A percentile compares a stretch with the other conserved stretches of the same genome.
Conservation (phyloP, 2,797 vertebrate genomes). For the Anguilla obscura region DNA sequence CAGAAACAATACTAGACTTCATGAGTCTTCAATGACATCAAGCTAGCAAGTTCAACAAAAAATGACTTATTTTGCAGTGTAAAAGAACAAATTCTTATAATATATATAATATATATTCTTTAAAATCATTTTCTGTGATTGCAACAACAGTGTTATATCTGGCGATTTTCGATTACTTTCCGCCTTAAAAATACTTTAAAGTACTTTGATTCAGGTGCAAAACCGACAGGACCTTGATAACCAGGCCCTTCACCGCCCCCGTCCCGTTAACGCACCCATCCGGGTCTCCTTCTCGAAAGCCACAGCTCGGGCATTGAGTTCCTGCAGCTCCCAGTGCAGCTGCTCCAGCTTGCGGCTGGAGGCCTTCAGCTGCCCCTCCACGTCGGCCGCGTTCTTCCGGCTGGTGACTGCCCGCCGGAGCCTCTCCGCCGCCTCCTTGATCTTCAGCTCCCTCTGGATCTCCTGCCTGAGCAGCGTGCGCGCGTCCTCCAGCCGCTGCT, state of each 20-base stretch:
- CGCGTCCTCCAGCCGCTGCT: constrained; percentile 82
- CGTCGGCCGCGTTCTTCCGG: constrained; percentile 82
- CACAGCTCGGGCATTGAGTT: constrained; percentile 83
- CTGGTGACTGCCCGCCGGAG: constrained; percentile 82
- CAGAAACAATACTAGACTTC: no score
- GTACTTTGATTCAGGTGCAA: neutral
- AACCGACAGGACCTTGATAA: neutral
- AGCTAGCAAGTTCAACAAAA: no score
- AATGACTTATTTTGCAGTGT: no score
- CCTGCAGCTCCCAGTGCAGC: constrained; percentile 83
- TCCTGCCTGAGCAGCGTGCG: constrained; percentile 79
- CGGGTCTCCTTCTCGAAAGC: constrained; percentile 70
- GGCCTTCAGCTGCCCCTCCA: constrained; percentile 84
- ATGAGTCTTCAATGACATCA: no score
- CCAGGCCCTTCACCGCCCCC: neutral
- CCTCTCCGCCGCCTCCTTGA: constrained; percentile 92
- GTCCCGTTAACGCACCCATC: constrained; percentile 33
- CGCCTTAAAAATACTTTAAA: neutral
- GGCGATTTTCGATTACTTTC: neutral
- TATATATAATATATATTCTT: no score
- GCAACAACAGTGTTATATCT: no score
- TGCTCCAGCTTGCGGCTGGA: constrained; percentile 86
- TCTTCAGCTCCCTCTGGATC: constrained; percentile 93
- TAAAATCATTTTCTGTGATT: no score
- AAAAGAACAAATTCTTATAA: no score